Evolutionary conservation across 1,140 invertebrate species (phyloP), one percentile per base, ranked within the genome.

Genomic region (Trichonephila clavipes): DNA sequence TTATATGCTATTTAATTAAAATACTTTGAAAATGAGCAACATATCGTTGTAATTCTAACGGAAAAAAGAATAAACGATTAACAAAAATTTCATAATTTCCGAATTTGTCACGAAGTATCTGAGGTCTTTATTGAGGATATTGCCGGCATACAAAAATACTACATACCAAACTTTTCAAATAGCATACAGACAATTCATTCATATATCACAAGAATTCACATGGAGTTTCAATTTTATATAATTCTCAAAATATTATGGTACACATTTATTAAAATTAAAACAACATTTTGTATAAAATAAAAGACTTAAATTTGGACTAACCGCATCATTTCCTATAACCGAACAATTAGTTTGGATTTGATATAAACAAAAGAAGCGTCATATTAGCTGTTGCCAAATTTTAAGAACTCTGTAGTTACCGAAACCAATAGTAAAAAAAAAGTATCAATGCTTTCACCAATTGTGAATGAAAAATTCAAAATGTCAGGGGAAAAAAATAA

Each of bases 331-430:
- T 5, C 28, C 28, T 16, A 77, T 34, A 77, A 34, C 24, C 2
- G 28, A 77, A 77, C 72, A 40, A 14, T 34, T 34, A 77, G 72
- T 77, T 77, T 77, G 16, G 72, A 77, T 34, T 18, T 18, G 18
- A 77, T 40, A 77, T 77, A 77, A 77, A 77, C 72, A 77, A 77
- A 77, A 77, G 72, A 77, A 77, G 72, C 72, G 72, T 77, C 72
- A 16, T 40, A 19, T 16, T 5, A 18, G 34, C 28, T 77, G 72
- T 77, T 77, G 72, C 72, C 72, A 77, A 6, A 83, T 24, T 59
- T 19, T 1, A 16, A n/a, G 58, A 58, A 12, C n/a, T 24, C 44
- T 58, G 6, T 85, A 3, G n/a, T 24, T 24, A 69, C 21, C 24
- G 7, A n/a, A 66, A 8, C 19, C 3, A 40, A 40, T 51, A 10